phyloP scores from a whole-genome alignment of 2,797 vertebrate species.

The Enteromius trimaculatus region DNA sequence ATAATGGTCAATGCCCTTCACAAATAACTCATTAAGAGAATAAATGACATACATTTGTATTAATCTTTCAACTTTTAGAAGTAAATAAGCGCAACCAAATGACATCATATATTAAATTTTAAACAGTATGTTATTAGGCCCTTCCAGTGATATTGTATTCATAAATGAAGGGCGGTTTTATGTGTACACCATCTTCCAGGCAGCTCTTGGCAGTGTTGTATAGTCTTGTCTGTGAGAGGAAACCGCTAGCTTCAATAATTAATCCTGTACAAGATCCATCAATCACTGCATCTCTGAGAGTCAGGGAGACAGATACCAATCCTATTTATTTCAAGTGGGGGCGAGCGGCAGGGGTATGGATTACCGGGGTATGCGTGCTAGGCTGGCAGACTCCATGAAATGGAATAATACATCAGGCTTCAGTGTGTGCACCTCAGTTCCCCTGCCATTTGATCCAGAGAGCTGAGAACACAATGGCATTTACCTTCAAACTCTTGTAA shows the following conservation, averaged over 20 bases:
- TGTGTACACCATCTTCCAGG: constrained; percentile 52
- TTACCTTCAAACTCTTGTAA: constrained; percentile 71
- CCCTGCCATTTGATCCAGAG: constrained; percentile 68
- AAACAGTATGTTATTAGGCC: constrained; percentile 23
- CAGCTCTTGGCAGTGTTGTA: constrained; percentile 51
- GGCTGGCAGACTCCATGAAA: constrained; percentile 63
- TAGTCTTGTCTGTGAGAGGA: constrained; percentile 56
- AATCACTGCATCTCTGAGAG: constrained; percentile 64
- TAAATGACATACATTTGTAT: background rate
- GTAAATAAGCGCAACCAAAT: constrained; percentile 24
- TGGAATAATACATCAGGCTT: constrained; percentile 67
- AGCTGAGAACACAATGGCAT: constrained; percentile 67
- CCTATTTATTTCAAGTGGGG: constrained; percentile 64
- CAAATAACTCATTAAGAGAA: background rate
- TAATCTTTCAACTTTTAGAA: background rate
- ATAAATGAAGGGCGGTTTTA: constrained; percentile 52
- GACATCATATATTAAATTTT: constrained; percentile 16
- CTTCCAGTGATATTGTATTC: constrained; percentile 40
- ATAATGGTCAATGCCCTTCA: constrained; percentile 21
- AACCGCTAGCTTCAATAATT: constrained; percentile 66
- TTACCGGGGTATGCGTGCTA: constrained; percentile 55
- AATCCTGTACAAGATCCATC: constrained; percentile 64
- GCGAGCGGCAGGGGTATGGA: constrained; percentile 59
- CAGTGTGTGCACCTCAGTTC: constrained; percentile 55
- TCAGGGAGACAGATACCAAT: constrained; percentile 63